Evolutionary conservation across 2,797 vertebrate species (phyloP).

Genomic region (Allobates femoralis): DNA sequence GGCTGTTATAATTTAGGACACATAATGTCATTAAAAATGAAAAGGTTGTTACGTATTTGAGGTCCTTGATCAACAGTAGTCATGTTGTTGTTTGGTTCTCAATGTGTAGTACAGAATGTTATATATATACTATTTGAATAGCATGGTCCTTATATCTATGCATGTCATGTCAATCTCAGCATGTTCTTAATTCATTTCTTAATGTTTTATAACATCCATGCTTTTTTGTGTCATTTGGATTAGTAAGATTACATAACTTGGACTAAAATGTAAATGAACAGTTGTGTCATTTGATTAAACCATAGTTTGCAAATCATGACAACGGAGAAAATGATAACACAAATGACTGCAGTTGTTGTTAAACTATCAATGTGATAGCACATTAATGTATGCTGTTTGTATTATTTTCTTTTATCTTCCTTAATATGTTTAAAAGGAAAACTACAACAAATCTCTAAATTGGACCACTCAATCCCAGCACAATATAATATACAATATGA

Average conservation of each 20-base stretch:
- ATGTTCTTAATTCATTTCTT: slow-evolving; percentile 9
- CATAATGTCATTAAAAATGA: not conserved
- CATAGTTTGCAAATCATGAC: not conserved
- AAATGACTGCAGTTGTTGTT: slow-evolving; percentile 3
- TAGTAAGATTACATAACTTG: not conserved
- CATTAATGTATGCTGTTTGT: not conserved
- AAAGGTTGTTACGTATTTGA: not conserved
- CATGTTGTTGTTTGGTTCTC: not conserved
- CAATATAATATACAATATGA: not conserved
- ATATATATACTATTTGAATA: not conserved
- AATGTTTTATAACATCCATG: slow-evolving; percentile 14
- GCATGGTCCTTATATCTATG: slow-evolving; percentile 13
- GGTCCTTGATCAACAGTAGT: not conserved
- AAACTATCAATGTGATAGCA: not conserved
- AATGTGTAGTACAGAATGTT: not conserved
- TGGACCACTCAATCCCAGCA: not conserved
- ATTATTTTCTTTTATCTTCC: not conserved
- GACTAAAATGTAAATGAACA: not conserved
- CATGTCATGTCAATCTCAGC: slow-evolving; percentile 36
- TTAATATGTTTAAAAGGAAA: slow-evolving; percentile 43
- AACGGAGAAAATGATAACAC: not conserved
- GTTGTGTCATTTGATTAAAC: slow-evolving; percentile 2
- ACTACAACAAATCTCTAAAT: slow-evolving; percentile 2
- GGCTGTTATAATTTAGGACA: not conserved
- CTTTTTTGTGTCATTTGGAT: slow-evolving; percentile 23